phyloP scores from a whole-genome alignment of 2,888 invertebrate species.

The Lasioglossum oenotherae region DNA sequence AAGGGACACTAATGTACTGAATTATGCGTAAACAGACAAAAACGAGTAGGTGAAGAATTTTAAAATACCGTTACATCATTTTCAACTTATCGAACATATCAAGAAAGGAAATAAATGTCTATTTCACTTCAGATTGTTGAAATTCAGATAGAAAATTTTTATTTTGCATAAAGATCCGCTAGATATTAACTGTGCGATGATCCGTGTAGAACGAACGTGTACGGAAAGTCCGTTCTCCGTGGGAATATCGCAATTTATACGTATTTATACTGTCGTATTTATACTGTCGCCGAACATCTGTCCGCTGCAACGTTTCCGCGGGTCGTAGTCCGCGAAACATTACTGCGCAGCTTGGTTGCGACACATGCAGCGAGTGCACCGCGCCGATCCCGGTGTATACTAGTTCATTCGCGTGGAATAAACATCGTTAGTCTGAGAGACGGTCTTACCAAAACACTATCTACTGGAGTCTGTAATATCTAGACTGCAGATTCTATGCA shows the following conservation, averaged over 20 bases:
- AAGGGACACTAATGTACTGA: background rate
- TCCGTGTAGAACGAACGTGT: background rate
- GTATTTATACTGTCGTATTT: constrained; percentile 31
- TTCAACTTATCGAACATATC: too few relatives aligned
- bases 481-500: too few relatives aligned
- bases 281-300: constrained; percentile 32
- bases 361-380: constrained; percentile 15
- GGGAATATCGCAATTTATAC: background rate
- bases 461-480: too few relatives aligned
- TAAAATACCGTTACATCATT: too few relatives aligned
- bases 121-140: too few relatives aligned
- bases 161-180: too few relatives aligned
- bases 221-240: background rate
- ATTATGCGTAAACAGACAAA: background rate
- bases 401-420: too few relatives aligned
- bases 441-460: too few relatives aligned
- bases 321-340: constrained; percentile 1
- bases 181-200: background rate
- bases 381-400: background rate
- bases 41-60: too few relatives aligned
- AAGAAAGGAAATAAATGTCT: too few relatives aligned
- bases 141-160: too few relatives aligned
- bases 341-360: constrained; percentile 20
- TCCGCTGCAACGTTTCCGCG: constrained; percentile 18
- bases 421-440: too few relatives aligned